A percentile compares a stretch with the other conserved stretches of the same genome.
phyloP scores from a whole-genome alignment of 2,113 vertebrate genomes.

The Ceratotherium simum region DNA sequence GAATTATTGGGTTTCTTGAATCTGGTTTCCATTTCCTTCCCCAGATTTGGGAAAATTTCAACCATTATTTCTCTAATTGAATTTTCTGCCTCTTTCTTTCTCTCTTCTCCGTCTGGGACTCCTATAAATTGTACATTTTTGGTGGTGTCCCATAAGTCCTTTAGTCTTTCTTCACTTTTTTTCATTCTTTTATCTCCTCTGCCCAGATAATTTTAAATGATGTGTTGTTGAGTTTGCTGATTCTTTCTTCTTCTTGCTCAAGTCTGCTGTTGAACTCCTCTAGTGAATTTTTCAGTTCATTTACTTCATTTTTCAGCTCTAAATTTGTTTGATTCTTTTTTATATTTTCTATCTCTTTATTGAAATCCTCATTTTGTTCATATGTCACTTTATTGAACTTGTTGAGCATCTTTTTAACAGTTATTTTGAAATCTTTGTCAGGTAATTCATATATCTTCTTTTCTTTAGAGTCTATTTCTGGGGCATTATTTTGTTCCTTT shows the following conservation, averaged over 20 bases:
- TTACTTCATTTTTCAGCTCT: neutral
- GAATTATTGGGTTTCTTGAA: neutral
- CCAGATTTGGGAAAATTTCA: neutral
- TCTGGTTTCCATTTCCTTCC: neutral
- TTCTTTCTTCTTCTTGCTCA: neutral
- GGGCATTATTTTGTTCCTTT: neutral
- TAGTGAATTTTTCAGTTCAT: neutral
- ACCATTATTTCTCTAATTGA: neutral
- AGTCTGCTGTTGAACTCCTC: neutral
- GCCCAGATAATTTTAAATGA: neutral
- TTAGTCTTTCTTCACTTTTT: neutral
- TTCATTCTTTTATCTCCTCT: neutral
- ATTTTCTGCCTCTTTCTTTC: neutral
- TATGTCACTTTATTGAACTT: neutral
- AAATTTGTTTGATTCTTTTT: neutral
- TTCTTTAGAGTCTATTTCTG: neutral
- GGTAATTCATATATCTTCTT: neutral
- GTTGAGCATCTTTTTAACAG: neutral
- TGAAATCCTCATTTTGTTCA: neutral
- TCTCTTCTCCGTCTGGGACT: neutral
- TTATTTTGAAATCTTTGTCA: neutral
- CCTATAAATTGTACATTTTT: neutral
- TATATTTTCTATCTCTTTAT: neutral
- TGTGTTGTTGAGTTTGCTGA: neutral
- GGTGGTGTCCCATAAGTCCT: neutral